Conservation (phyloP, 1,140 invertebrate genomes). For the Saxidomus purpurata region DNA sequence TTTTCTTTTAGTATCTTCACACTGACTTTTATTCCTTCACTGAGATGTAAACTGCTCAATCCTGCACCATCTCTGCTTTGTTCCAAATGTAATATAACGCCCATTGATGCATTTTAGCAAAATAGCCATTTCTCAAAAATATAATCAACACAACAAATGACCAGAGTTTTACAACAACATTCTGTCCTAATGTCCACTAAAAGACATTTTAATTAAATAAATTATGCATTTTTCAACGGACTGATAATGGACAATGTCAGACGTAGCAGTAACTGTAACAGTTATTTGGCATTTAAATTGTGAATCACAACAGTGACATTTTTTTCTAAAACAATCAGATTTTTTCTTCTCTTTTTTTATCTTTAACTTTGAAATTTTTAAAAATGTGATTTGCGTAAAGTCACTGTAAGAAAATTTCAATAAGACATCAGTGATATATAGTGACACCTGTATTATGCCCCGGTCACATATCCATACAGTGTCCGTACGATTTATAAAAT, state of each 20-base stretch:
- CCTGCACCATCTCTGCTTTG: slow-evolving; percentile 5
- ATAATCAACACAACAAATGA: background rate
- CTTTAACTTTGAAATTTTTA: no score
- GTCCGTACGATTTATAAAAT: no score
- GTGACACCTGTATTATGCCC: no score
- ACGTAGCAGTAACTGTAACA: background rate
- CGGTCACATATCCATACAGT: no score
- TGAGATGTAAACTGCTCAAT: background rate
- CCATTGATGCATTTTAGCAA: background rate
- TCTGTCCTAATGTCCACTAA: slow-evolving; percentile 15
- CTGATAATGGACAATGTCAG: background rate
- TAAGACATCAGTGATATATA: no score
- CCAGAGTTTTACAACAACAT: background rate
- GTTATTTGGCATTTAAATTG: slow-evolving; percentile 5
- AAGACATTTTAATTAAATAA: slow-evolving; percentile 37
- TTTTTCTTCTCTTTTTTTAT: no score
- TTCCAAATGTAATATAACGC: slow-evolving; percentile 3
- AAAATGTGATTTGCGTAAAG: no score
- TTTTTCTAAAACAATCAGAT: no score
- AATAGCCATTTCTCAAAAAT: slow-evolving; percentile 11
- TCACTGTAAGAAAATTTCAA: no score
- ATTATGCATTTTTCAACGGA: background rate
- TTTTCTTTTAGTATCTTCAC: background rate
- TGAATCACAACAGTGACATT: no score
- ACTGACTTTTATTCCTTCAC: slow-evolving; percentile 1